phyloP scores from a whole-genome alignment of 2,113 vertebrate species.

The Oophaga pumilio region DNA sequence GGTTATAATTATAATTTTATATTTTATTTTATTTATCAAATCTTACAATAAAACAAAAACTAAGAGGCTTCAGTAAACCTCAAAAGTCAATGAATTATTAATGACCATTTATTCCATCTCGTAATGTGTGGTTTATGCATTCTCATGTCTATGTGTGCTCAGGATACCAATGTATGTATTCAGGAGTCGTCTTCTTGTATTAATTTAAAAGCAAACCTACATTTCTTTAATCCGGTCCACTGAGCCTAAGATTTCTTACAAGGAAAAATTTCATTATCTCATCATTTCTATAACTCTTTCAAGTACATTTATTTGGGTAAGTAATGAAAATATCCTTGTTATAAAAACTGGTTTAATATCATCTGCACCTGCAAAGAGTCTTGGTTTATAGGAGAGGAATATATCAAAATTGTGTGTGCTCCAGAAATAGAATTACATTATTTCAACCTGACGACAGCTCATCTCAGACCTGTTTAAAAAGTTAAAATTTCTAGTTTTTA shows the following conservation, averaged over 20 bases:
- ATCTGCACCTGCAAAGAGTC: background rate
- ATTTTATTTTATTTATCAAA: slow-evolving; percentile 4
- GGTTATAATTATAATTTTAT: background rate
- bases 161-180: slow-evolving; percentile 30
- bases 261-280: slow-evolving; percentile 19
- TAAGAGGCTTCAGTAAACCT: slow-evolving; percentile 1
- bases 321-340: slow-evolving; percentile 14
- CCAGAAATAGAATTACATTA: slow-evolving; percentile 15
- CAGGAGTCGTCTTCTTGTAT: slow-evolving; percentile 9
- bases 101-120: slow-evolving; percentile 7
- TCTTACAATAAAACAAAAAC: background rate
- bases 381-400: background rate
- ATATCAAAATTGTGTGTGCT: background rate
- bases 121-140: slow-evolving; percentile 4
- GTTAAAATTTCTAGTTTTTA: slow-evolving; percentile 5
- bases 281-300: slow-evolving; percentile 17
- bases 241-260: slow-evolving; percentile 21
- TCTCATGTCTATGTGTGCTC: slow-evolving; percentile 29
- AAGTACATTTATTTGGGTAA: slow-evolving; percentile 40
- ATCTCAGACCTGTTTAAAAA: background rate
- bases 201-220: slow-evolving; percentile 30
- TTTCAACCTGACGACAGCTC: background rate
- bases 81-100: slow-evolving; percentile 13
- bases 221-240: slow-evolving; percentile 30
- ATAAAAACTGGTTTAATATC: slow-evolving; percentile 20